Conservation (phyloP, 2,797 vertebrate species). For the Gouania willdenowi region DNA sequence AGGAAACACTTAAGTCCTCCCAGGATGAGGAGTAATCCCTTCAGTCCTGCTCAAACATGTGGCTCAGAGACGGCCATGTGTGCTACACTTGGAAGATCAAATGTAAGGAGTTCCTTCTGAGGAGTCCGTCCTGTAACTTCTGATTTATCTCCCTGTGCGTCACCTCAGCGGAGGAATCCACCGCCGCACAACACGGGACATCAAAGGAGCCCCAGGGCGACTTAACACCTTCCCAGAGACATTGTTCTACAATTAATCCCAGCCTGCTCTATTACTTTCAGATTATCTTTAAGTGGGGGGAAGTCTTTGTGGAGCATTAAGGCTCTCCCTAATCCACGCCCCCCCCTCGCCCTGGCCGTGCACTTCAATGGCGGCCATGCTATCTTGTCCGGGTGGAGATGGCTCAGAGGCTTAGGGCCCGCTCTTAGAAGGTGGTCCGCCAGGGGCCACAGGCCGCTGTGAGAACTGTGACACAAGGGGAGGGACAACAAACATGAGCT, state of each 20-base stretch:
- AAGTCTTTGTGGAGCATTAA: conserved; percentile 80
- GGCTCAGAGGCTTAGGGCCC: conserved; percentile 64
- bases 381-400: conserved; percentile 80
- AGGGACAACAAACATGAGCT: conserved; percentile 82
- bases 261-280: conserved; percentile 85
- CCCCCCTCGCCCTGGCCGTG: conserved; percentile 39
- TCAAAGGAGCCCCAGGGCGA: conserved; percentile 74
- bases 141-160: conserved; percentile 6
- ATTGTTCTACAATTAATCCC: conserved; percentile 86
- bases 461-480: conserved; percentile 77
- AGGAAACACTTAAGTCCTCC: conserved; percentile 52
- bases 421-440: conserved; percentile 82
- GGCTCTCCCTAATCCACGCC: conserved; percentile 68
- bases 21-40: conserved; percentile 47
- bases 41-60: conserved; percentile 42
- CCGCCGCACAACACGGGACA: conserved; percentile 54
- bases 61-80: conserved; percentile 3
- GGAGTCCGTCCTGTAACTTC: too few relatives aligned
- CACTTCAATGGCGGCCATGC: conserved; percentile 76
- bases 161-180: conserved; percentile 25
- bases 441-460: conserved; percentile 70
- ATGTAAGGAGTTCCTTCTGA: too few relatives aligned
- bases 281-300: conserved; percentile 84
- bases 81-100: not conserved
- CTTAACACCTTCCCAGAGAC: conserved; percentile 77